Conservation (phyloP, 2,888 invertebrate genomes). For the Carpatolechia fugitivella region DNA sequence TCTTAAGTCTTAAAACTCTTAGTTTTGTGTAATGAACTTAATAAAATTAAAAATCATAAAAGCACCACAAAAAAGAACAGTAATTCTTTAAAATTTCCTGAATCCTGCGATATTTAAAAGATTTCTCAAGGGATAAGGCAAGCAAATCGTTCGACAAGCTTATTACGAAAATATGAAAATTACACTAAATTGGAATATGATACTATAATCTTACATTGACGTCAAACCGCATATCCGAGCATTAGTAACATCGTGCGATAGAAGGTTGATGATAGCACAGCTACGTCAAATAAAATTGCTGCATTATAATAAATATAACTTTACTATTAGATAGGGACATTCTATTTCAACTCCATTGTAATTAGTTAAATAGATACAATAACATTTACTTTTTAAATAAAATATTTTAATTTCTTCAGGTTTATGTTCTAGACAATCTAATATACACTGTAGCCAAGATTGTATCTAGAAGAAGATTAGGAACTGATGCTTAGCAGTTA, state of each 20-base stretch:
- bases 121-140: conserved; percentile 15
- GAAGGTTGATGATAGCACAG: too few relatives aligned
- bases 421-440: too few relatives aligned
- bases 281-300: neutral
- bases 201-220: conserved; percentile 13
- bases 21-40: too few relatives aligned
- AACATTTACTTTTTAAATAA: too few relatives aligned
- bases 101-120: conserved; percentile 18
- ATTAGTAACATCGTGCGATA: neutral
- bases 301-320: neutral
- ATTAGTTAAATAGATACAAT: too few relatives aligned
- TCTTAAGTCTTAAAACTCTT: too few relatives aligned
- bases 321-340: too few relatives aligned
- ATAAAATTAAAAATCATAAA: conserved; percentile 1
- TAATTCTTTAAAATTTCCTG: conserved; percentile 19
- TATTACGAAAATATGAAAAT: conserved; percentile 17
- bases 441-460: too few relatives aligned
- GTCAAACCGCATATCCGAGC: neutral
- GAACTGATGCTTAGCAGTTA: too few relatives aligned
- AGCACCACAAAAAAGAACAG: neutral
- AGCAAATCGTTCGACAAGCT: conserved; percentile 15
- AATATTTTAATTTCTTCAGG: too few relatives aligned
- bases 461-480: too few relatives aligned
- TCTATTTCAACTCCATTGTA: too few relatives aligned
- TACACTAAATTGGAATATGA: neutral